Conservation (phyloP, 2,113 vertebrate species). For the Triplophysa siluroides region DNA sequence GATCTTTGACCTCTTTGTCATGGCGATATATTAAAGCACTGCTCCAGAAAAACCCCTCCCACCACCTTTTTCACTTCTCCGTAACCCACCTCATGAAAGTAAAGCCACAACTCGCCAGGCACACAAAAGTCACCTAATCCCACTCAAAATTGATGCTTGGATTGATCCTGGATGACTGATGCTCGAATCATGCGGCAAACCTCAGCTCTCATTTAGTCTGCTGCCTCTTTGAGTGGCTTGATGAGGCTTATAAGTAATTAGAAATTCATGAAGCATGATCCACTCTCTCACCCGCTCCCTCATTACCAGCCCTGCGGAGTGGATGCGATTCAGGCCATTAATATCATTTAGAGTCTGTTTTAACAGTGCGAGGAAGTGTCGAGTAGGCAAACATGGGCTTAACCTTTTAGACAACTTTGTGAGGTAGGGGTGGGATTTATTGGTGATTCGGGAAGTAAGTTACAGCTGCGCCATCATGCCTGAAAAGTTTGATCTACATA, state of each 20-base stretch:
- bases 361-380: slow-evolving; percentile 1
- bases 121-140: not conserved
- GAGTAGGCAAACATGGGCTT: slow-evolving; percentile 18
- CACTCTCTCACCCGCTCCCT: slow-evolving; percentile 21
- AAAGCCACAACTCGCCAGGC: not conserved
- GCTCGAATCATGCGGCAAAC: slow-evolving; percentile 11
- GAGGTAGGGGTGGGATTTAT: not conserved
- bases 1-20: slow-evolving; percentile 26
- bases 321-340: slow-evolving; percentile 27
- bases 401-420: slow-evolving; percentile 34
- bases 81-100: slow-evolving; percentile 22
- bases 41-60: not conserved
- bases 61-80: slow-evolving; percentile 8
- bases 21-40: slow-evolving; percentile 8
- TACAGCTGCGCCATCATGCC: slow-evolving; percentile 14
- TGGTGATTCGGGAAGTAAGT: not conserved
- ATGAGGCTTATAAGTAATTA: slow-evolving; percentile 27
- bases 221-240: slow-evolving; percentile 10
- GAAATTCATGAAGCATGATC: slow-evolving; percentile 35
- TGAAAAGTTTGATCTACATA: slow-evolving; percentile 29
- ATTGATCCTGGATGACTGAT: slow-evolving; percentile 8
- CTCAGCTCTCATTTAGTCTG: not conserved
- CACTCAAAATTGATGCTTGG: not conserved
- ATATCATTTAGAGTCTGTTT: slow-evolving; percentile 41
- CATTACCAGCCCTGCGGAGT: slow-evolving; percentile 19